These are phyloP conservation scores for Sogatella furcifera DNA, from an alignment of 1,140 invertebrate species.

Conservation along the genomic window DNA sequence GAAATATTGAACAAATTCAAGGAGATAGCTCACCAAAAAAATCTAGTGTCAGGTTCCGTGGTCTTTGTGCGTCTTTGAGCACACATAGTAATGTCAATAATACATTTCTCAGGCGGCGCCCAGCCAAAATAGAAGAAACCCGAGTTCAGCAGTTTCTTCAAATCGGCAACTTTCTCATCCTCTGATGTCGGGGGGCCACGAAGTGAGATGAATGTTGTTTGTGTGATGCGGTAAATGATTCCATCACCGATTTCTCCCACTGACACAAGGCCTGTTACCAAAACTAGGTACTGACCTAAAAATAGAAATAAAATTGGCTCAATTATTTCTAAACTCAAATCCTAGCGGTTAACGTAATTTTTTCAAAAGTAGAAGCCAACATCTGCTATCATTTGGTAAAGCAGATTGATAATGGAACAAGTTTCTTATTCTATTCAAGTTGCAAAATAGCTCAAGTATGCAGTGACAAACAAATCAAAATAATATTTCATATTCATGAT, in stretches of 20 bases:
- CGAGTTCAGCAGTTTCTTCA: slow-evolving; percentile 83
- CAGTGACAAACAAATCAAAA: too few relatives aligned
- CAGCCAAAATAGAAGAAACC: slow-evolving; percentile 96
- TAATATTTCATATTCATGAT: too few relatives aligned
- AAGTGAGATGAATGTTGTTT: slow-evolving; percentile 79
- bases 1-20: too few relatives aligned
- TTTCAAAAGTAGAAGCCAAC: too few relatives aligned
- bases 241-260: slow-evolving; percentile 87
- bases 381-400: too few relatives aligned
- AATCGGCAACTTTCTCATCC: slow-evolving; percentile 59
- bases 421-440: too few relatives aligned
- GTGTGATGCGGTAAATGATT: slow-evolving; percentile 88
- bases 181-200: slow-evolving; percentile 68
- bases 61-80: slow-evolving; percentile 75
- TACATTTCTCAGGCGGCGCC: slow-evolving; percentile 38
- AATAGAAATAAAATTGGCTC: too few relatives aligned
- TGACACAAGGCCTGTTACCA: slow-evolving; percentile 76
- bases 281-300: neutral
- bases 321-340: too few relatives aligned
- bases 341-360: too few relatives aligned
- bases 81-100: slow-evolving; percentile 76
- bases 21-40: neutral
- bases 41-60: slow-evolving; percentile 65
- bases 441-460: too few relatives aligned
- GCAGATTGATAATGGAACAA: too few relatives aligned